Evolutionary conservation across 2,888 invertebrate species (phyloP), one percentile per base, ranked within the genome.

Genomic region (Rhopalosiphum nymphaeae): DNA sequence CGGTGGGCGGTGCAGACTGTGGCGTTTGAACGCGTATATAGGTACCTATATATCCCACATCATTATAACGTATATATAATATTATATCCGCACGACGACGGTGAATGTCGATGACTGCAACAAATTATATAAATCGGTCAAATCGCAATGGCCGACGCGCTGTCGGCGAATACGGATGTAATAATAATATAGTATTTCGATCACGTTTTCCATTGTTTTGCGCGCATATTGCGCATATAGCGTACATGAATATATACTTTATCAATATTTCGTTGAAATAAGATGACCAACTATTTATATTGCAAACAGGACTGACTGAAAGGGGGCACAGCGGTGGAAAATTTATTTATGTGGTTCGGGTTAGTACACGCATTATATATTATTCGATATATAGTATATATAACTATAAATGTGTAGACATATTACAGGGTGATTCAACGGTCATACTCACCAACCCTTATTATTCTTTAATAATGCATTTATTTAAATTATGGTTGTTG

Each of bases 171-270:
- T 61, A 89, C 89, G 46, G 25, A 61, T 61, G n/a, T 89, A 36
- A 56, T 89, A 42, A 57, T 89, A 67, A 86, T 86, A 86, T 44
- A n/a, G 53, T 67, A 84, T 84, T 84, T 53, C 53, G 92, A 92
- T 92, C 92, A 92, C 92, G 92, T 92, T 92, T 92, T 88, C 88
- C 88, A 92, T 92, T 92, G 92, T 92, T 91, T 10, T n/a, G 42
- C 53, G 26, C n/a, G n/a, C 29, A n/a, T 90, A 44, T 25, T 29
- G 61, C 25, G 44, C n/a, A 67, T n/a, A 49, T 90, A 16, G 61
- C 16, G 21, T 53, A 53, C 29, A 78, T 78, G 36, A 78, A 78
- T 21, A 78, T 21, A 78, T 36, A 36, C 36, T 78, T 78, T 78
- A 78, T 78, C 78, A 78, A 78, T 36, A 36, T 78, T 36, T 78